Evolutionary conservation across 2,797 vertebrate genomes (phyloP).

Genomic region (Poecilia velifera): DNA sequence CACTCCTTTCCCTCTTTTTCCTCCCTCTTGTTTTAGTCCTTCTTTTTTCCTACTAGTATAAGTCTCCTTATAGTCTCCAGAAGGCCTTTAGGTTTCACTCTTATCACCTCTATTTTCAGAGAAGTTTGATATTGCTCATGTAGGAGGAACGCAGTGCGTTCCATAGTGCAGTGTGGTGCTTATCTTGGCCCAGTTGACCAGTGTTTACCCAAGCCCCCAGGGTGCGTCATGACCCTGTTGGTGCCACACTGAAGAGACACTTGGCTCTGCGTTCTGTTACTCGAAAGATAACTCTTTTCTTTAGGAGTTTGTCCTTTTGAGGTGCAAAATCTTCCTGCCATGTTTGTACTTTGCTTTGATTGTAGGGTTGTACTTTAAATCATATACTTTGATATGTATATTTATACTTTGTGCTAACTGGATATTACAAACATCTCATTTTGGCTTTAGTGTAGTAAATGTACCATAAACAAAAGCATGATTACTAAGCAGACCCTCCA

Average conservation of each 20-base stretch:
- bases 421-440: not conserved
- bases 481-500: not conserved
- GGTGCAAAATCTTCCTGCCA: conserved; percentile 14
- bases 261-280: conserved; percentile 40
- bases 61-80: conserved; percentile 31
- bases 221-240: conserved; percentile 42
- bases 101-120: conserved; percentile 65
- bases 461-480: not conserved
- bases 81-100: conserved; percentile 46
- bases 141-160: conserved; percentile 65
- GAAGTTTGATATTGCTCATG: conserved; percentile 70
- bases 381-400: not conserved
- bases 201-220: conserved; percentile 66
- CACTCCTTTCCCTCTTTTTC: conserved; percentile 14
- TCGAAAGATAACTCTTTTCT: conserved; percentile 32
- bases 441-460: conserved; percentile 1
- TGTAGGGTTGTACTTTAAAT: conserved; percentile 18
- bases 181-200: conserved; percentile 58
- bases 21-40: conserved; percentile 22
- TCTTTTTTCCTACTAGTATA: conserved; percentile 45
- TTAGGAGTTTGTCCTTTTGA: conserved; percentile 22
- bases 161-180: conserved; percentile 62
- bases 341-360: conserved; percentile 16
- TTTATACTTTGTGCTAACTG: not conserved
- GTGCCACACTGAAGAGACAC: conserved; percentile 47